These are phyloP conservation scores for Okapia johnstoni DNA, from an alignment of 2,113 vertebrate species.

Conservation along the genomic window DNA sequence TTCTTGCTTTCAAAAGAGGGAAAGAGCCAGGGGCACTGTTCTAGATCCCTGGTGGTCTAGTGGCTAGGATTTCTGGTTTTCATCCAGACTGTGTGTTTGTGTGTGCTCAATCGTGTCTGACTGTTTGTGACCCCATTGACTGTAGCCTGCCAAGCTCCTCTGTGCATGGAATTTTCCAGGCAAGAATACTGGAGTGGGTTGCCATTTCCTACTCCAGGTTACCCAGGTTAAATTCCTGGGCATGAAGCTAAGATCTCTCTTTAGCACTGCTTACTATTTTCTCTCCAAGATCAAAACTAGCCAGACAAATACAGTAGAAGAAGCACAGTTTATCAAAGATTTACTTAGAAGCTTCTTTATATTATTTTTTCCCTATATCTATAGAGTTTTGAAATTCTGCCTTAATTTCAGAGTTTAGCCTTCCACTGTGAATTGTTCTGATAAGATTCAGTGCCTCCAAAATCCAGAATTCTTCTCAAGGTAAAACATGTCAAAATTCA, in stretches of 20 bases:
- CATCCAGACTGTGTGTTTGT: not conserved
- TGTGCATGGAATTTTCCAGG: not conserved
- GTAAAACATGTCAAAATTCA: constrained; percentile 19
- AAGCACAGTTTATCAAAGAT: not conserved
- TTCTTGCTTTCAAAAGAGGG: not conserved
- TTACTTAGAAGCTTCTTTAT: not conserved
- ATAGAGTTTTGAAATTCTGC: not conserved
- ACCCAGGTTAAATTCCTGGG: not conserved
- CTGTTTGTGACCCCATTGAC: not conserved
- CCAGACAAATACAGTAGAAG: not conserved
- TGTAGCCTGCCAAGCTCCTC: not conserved
- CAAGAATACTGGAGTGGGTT: not conserved
- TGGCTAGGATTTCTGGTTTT: not conserved
- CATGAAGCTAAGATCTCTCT: not conserved
- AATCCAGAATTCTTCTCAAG: not conserved
- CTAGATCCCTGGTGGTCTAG: not conserved
- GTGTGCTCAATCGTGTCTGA: not conserved
- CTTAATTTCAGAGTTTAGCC: not conserved
- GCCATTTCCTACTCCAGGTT: not conserved
- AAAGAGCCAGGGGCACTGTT: not conserved
- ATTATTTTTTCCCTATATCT: not conserved
- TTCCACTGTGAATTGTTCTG: not conserved
- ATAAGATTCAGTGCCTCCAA: not conserved
- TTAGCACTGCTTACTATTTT: not conserved
- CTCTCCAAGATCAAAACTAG: not conserved